Evolutionary conservation across 2,113 vertebrate species (phyloP).

Genomic region (Centropristis striata): DNA sequence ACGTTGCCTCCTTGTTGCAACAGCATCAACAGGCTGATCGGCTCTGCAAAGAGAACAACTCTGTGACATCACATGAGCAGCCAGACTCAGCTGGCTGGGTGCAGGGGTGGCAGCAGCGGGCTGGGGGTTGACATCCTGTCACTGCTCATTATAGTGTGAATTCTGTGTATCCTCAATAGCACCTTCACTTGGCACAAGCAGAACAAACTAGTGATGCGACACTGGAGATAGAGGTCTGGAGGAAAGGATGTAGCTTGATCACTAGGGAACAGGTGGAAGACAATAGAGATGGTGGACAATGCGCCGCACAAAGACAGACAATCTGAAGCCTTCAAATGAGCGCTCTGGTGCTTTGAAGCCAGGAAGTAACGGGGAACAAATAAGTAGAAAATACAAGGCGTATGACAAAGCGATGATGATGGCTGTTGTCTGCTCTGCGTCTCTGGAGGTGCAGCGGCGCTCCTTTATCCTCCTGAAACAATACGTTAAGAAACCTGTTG

Average conservation of each 20-base stretch:
- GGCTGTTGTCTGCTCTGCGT: slow-evolving; percentile 45
- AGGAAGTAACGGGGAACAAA: slow-evolving; percentile 40
- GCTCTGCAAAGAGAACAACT: slow-evolving; percentile 12
- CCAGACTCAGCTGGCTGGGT: slow-evolving; percentile 75
- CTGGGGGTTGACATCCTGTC: slow-evolving; percentile 75
- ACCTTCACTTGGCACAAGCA: slow-evolving; percentile 61
- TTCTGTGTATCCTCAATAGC: slow-evolving; percentile 59
- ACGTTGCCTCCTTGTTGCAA: slow-evolving; percentile 52
- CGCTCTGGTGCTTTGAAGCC: slow-evolving; percentile 17
- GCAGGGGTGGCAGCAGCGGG: slow-evolving; percentile 59
- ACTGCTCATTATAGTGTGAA: slow-evolving; percentile 78
- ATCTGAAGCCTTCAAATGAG: slow-evolving; percentile 30
- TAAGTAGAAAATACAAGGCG: slow-evolving; percentile 52
- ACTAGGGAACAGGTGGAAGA: slow-evolving; percentile 25
- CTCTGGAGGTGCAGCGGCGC: slow-evolving; percentile 46
- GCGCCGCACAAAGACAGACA: slow-evolving; percentile 18
- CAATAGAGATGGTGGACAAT: slow-evolving; percentile 11
- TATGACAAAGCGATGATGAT: slow-evolving; percentile 54
- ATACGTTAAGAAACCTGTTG: slow-evolving; percentile 56
- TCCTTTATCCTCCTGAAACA: slow-evolving; percentile 66
- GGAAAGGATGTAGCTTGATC: slow-evolving; percentile 27
- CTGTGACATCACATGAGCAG: slow-evolving; percentile 58
- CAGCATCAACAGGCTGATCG: slow-evolving; percentile 22
- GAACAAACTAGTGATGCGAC: slow-evolving; percentile 43
- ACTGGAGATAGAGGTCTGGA: slow-evolving; percentile 35